Evolutionary conservation across 2,113 vertebrate genomes (phyloP), one percentile per base, ranked within the genome.

Genomic region (Onychostoma macrolepis): DNA sequence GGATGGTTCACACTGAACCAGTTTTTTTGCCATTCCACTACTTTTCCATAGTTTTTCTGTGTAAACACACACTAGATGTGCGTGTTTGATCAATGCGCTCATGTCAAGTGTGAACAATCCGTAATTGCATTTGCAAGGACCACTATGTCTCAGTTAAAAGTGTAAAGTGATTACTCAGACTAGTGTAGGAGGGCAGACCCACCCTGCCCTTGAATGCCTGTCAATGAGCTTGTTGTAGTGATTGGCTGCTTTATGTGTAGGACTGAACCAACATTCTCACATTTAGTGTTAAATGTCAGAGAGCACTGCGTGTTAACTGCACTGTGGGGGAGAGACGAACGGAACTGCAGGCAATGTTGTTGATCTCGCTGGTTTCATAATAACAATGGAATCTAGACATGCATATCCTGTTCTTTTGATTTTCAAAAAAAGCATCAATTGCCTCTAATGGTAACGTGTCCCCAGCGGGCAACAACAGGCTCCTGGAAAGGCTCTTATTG

Each of bases 401-500:
- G 53, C 53, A 85, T 87, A 76, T 83, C 86, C 71, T 72, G 86
- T 33, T 61, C 69, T 76, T 75, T 77, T 77, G 30, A 38, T 83
- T 63, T 48, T 53, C 3, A 8, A 67, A 76, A 85, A 77, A 77
- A 77, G 6, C 79, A 24, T 83, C 43, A 83, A 78, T 79, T 21
- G 50, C 82, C 36, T 86, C 71, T 45, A 83, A 58, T 28, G 45
- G 33, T 36, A 82, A 69, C 74, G 9, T 85, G 65, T 82, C 84
- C 71, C 13, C 74, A 81, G 78, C 43, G 36, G 72, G 43, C 67
- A 65, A 11, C 12, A 63, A 58, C 41, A 30, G 41, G 53, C 84
- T 87, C 86, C 69, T 85, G 87, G 83, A 85, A 88, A 67, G 71
- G 53, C 33, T 58, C 43, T 56, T 21, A 81, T 85, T 85, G 71